Percentiles rank a stretch among this genome's conserved stretches.
These are phyloP conservation scores for Cassiopea andromeda DNA, from an alignment of 30 jellyfish, hydroid and myxozoan genomes.

Conservation along the genomic window DNA sequence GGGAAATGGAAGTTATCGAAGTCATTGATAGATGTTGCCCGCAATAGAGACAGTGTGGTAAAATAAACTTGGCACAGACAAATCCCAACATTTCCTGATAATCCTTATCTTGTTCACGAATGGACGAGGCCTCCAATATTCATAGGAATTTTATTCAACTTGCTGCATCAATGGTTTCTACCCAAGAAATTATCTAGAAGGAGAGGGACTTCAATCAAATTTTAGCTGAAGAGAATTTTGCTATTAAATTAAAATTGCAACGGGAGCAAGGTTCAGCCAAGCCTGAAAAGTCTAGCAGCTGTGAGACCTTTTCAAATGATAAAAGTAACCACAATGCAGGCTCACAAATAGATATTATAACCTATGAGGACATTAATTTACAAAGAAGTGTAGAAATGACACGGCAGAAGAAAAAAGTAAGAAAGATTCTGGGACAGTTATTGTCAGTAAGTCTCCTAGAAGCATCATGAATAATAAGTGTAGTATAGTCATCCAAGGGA, in stretches of 20 bases:
- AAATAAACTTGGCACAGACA: conserved; percentile 19
- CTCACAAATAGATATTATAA: conserved; percentile 15
- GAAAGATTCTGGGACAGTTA: too few relatives aligned
- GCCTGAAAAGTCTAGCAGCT: conserved; percentile 36
- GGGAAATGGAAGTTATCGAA: conserved; percentile 26
- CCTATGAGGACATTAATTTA: conserved; percentile 29
- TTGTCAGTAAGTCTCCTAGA: too few relatives aligned
- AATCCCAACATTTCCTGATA: conserved; percentile 19
- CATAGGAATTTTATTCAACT: conserved; percentile 12
- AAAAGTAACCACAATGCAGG: conserved; percentile 2
- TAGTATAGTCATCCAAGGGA: too few relatives aligned
- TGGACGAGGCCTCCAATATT: conserved; percentile 32
- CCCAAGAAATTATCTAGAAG: conserved; percentile 23
- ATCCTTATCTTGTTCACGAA: conserved; percentile 1
- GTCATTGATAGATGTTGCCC: conserved; percentile 9
- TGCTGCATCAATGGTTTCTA: conserved; percentile 22
- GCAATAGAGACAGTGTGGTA: background rate
- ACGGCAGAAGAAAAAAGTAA: conserved; percentile 7
- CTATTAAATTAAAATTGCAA: conserved; percentile 19
- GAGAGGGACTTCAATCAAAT: conserved; percentile 30
- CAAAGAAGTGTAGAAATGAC: conserved; percentile 27
- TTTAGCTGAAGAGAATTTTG: conserved; percentile 27
- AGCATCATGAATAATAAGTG: too few relatives aligned
- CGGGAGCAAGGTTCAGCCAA: conserved; percentile 27
- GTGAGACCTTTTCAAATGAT: conserved; percentile 20